These are phyloP conservation scores for Peromyscus nudipes DNA, from an alignment of 2,797 vertebrate species.

Conservation along the genomic window DNA sequence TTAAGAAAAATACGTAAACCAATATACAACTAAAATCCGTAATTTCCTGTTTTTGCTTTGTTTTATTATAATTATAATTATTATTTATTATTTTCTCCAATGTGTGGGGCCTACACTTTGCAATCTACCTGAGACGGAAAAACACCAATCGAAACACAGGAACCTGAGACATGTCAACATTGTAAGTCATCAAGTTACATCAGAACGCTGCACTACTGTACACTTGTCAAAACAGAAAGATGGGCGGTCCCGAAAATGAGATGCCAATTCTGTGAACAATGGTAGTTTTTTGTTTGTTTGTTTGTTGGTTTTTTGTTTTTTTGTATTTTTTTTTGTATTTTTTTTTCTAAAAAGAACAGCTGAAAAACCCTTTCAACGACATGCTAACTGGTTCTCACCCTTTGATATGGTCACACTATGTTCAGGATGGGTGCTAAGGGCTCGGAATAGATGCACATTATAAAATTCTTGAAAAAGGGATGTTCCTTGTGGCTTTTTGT, in stretches of 20 bases:
- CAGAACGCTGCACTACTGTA: slow-evolving; percentile 92
- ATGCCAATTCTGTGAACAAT: slow-evolving; percentile 83
- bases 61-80: slow-evolving; percentile 82
- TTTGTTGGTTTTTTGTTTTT: not conserved
- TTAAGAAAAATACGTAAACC: slow-evolving; percentile 95
- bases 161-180: slow-evolving; percentile 98
- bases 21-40: slow-evolving; percentile 95
- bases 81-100: slow-evolving; percentile 86
- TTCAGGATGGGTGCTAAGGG: slow-evolving; percentile 81
- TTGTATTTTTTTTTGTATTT: not conserved
- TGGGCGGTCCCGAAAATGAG: slow-evolving; percentile 86
- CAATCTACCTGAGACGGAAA: slow-evolving; percentile 99
- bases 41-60: slow-evolving; percentile 92
- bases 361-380: slow-evolving; percentile 63
- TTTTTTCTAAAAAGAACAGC: slow-evolving; percentile 72
- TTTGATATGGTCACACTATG: slow-evolving; percentile 70
- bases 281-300: not conserved
- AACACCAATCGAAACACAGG: slow-evolving; percentile 95
- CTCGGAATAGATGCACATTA: slow-evolving; percentile 81
- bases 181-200: slow-evolving; percentile 91
- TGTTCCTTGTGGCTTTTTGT: slow-evolving; percentile 72
- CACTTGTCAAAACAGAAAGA: slow-evolving; percentile 89
- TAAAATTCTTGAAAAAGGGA: slow-evolving; percentile 77
- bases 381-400: slow-evolving; percentile 81
- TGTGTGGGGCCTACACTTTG: slow-evolving; percentile 94